phyloP scores from a whole-genome alignment of 30 jellyfish, hydroid and myxozoan genomes.

The Aurelia sp. region DNA sequence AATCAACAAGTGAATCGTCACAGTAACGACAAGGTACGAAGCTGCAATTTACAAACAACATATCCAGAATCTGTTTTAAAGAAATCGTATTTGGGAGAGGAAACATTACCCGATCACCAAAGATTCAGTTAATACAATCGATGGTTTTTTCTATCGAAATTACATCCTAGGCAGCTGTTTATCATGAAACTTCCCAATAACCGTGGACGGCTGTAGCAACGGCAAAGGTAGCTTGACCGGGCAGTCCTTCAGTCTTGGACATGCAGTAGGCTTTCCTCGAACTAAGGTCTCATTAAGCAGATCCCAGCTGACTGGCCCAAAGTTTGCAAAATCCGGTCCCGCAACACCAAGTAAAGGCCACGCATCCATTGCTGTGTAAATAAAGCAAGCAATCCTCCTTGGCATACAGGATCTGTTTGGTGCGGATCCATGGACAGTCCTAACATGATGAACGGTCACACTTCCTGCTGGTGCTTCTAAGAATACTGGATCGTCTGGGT shows the following conservation, averaged over 20 bases:
- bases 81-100: too few species aligned
- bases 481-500: slow-evolving; percentile 32
- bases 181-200: slow-evolving; percentile 7
- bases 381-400: slow-evolving; percentile 63
- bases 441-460: slow-evolving; percentile 74
- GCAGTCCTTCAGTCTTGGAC: slow-evolving; percentile 65
- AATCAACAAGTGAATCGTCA: too few species aligned
- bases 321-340: slow-evolving; percentile 60
- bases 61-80: too few species aligned
- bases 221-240: slow-evolving; percentile 84
- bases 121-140: too few species aligned
- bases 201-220: slow-evolving; percentile 43
- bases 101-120: too few species aligned
- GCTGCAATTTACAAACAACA: too few species aligned
- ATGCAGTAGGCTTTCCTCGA: slow-evolving; percentile 59
- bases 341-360: slow-evolving; percentile 93
- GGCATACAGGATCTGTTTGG: slow-evolving; percentile 58
- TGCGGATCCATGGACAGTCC: slow-evolving; percentile 81
- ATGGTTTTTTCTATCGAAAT: neutral
- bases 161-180: neutral
- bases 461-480: slow-evolving; percentile 90
- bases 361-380: slow-evolving; percentile 81
- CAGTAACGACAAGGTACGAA: too few species aligned
- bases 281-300: slow-evolving; percentile 49
- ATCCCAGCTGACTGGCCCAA: slow-evolving; percentile 80